Evolutionary conservation across 2,113 vertebrate species (phyloP), one percentile per base, ranked within the genome.

Genomic region (Xenus cinereus): DNA sequence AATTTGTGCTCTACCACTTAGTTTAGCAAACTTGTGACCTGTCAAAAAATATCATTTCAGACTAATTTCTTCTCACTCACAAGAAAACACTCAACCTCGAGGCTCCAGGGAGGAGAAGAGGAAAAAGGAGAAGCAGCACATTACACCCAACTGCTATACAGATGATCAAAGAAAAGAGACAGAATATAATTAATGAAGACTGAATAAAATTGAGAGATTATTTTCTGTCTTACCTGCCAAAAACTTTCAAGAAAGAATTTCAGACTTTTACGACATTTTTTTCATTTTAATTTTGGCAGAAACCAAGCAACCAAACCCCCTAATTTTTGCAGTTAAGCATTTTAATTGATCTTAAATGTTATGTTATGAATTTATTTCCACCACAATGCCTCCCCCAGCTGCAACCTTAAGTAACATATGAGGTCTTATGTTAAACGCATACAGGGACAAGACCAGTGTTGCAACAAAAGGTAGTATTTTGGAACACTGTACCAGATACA

Each of bases 301-400:
- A 41, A 81, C 6, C 3, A 71, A 59, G 17, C 7, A 43, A 83
- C n/a, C 3, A 2, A 51, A 83, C 20, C 5, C 7, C 30, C 30
- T 69, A 22, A 20, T 50, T 73, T 91, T 54, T 89, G 10, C 15
- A 72, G 7, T 43, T 80, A 39, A 4, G 4, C 3, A 35, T 16
- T 69, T 33, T 12, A 87, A 81, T n/a, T 72, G 2, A 35, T 69
- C 16, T 30, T 73, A 53, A 45, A 12, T 35, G 0, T 77, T 66
- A 57, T 35, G 5, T 60, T 27, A 48, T 20, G 2, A 19, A 21
- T 50, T 41, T 64, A 27, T 76, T 46, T 22, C 12, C 63, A 66
- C 39, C 12, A 24, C 30, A 21, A 10, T 16, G 45, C 2, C 5
- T 20, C 4, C 9, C 2, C 6, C 15, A 30, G 1, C 2, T 39